Conservation (phyloP, 1,140 invertebrate species). For the Drosophila nebulosa region DNA sequence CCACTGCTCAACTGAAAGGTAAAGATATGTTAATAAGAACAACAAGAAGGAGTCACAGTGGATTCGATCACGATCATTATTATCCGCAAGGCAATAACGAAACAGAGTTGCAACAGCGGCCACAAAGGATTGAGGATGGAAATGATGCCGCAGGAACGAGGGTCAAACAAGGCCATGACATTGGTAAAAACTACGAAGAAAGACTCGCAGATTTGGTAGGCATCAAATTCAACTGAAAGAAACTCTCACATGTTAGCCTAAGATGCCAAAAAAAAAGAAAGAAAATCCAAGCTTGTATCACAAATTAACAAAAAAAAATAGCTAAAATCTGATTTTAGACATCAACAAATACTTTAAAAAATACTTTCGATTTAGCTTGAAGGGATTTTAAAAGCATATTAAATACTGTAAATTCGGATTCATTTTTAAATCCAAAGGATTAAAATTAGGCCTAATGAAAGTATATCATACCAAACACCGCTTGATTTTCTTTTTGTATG, state of each 20-base stretch:
- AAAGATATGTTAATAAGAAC: constrained; percentile 50
- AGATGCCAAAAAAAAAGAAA: not conserved
- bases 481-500: not conserved
- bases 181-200: constrained; percentile 80
- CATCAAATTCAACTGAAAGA: constrained; percentile 40
- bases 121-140: not conserved
- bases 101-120: not conserved
- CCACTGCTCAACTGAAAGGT: constrained; percentile 55
- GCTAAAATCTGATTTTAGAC: too few relatives aligned
- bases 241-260: constrained; percentile 23
- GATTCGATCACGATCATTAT: not conserved
- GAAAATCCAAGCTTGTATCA: too few relatives aligned
- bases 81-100: too few relatives aligned
- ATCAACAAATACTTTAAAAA: too few relatives aligned
- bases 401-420: too few relatives aligned
- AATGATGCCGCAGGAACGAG: not conserved
- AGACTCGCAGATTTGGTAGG: constrained; percentile 78
- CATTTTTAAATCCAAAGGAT: too few relatives aligned
- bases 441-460: too few relatives aligned
- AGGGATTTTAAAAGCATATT: too few relatives aligned
- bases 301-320: too few relatives aligned
- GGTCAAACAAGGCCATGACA: constrained; percentile 37
- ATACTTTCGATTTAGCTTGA: too few relatives aligned
- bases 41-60: constrained; percentile 17
- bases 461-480: too few relatives aligned